phyloP scores from a whole-genome alignment of 1,140 invertebrate species.

The Heliconius eleuchia region DNA sequence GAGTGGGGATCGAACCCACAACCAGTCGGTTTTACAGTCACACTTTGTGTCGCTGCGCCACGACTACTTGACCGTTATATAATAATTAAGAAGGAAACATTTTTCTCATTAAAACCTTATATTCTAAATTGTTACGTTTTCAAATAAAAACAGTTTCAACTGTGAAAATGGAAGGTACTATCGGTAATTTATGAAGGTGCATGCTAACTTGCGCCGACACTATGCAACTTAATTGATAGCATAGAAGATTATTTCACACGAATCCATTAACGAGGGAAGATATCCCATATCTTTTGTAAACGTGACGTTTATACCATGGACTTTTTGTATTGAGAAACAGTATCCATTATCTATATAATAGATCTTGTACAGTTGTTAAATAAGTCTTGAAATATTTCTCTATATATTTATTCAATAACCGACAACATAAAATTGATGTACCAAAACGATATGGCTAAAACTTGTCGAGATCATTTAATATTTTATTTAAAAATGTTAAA shows the following conservation, averaged over 20 bases:
- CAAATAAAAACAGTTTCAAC: neutral
- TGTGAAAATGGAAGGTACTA: neutral
- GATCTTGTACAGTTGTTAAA: too few species aligned
- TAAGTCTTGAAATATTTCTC: too few species aligned
- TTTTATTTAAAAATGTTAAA: neutral
- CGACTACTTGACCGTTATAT: too few species aligned
- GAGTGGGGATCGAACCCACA: too few species aligned
- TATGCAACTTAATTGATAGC: conserved; percentile 9
- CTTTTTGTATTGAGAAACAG: neutral
- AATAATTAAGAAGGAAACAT: too few species aligned
- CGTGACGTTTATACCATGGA: conserved; percentile 1
- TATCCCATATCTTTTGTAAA: conserved; percentile 3
- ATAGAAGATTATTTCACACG: conserved; percentile 2
- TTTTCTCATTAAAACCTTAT: neutral
- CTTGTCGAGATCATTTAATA: too few species aligned
- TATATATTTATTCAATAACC: neutral
- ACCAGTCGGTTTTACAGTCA: too few species aligned
- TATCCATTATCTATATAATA: too few species aligned
- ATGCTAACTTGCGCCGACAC: neutral
- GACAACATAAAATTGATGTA: neutral
- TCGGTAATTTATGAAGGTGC: conserved; percentile 12
- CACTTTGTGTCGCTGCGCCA: too few species aligned
- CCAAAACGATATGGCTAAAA: too few species aligned
- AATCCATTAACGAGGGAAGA: neutral
- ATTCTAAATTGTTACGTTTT: neutral